Conservation (phyloP, 2,113 vertebrate species). For the Neotoma lepida region DNA sequence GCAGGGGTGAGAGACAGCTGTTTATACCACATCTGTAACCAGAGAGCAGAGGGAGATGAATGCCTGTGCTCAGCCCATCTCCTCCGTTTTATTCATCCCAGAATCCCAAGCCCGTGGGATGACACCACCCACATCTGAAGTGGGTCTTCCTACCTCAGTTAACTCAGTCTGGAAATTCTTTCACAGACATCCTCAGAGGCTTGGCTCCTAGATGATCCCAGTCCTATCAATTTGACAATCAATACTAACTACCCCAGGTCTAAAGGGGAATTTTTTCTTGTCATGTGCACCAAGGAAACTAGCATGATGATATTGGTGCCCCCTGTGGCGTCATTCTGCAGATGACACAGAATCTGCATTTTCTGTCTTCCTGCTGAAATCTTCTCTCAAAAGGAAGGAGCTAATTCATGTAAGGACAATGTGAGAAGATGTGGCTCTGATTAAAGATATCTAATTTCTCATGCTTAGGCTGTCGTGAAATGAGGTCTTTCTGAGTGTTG, state of each 20-base stretch:
- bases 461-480: neutral
- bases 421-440: neutral
- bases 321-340: too few species aligned
- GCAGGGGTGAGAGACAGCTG: neutral
- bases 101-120: neutral
- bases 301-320: neutral
- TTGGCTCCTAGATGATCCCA: neutral
- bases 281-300: neutral
- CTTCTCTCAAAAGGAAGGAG: neutral
- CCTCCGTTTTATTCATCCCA: neutral
- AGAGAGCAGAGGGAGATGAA: neutral
- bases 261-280: neutral
- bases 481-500: neutral
- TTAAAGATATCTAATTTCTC: neutral
- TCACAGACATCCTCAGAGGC: neutral
- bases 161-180: neutral
- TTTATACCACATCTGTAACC: neutral
- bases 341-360: neutral
- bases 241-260: neutral
- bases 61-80: neutral
- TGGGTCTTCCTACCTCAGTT: neutral
- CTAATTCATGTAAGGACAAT: neutral
- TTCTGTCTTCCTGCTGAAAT: neutral
- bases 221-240: neutral
- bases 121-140: neutral